These are phyloP conservation scores for Zygothrica quintamaculata DNA, from an alignment of 2,888 invertebrate genomes.

Conservation along the genomic window DNA sequence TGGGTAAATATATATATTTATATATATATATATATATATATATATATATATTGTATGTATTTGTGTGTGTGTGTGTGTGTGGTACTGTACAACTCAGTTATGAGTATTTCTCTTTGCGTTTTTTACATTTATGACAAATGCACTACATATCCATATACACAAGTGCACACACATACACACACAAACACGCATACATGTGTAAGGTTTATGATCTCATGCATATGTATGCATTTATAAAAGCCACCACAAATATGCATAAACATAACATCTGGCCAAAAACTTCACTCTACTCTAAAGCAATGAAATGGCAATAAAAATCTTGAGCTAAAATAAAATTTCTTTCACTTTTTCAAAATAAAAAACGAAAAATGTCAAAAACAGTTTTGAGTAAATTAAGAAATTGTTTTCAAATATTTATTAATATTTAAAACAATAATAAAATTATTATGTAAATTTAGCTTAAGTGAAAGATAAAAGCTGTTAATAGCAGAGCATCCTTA, in stretches of 20 bases:
- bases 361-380: slow-evolving; percentile 2
- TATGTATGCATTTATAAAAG: slow-evolving; percentile 58
- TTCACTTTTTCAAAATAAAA: no score
- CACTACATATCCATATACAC: slow-evolving; percentile 46
- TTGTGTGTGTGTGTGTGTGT: slow-evolving; percentile 16
- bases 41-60: no score
- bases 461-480: no score
- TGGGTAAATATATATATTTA: no score
- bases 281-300: slow-evolving; percentile 28
- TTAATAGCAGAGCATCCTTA: no score
- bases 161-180: slow-evolving; percentile 22
- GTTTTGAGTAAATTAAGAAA: no score
- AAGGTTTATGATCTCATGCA: slow-evolving; percentile 59
- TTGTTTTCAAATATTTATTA: no score
- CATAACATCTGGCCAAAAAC: slow-evolving; percentile 33
- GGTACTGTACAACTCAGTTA: slow-evolving; percentile 41
- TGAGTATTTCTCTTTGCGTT: slow-evolving; percentile 41
- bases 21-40: no score
- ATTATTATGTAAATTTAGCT: no score
- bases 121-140: slow-evolving; percentile 74
- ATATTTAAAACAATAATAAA: no score
- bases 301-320: slow-evolving; percentile 36
- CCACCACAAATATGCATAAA: slow-evolving; percentile 24
- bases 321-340: no score
- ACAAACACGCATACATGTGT: slow-evolving; percentile 18